Evolutionary conservation across 2,113 vertebrate genomes (phyloP).

Genomic region (Chelonoidis abingdonii): DNA sequence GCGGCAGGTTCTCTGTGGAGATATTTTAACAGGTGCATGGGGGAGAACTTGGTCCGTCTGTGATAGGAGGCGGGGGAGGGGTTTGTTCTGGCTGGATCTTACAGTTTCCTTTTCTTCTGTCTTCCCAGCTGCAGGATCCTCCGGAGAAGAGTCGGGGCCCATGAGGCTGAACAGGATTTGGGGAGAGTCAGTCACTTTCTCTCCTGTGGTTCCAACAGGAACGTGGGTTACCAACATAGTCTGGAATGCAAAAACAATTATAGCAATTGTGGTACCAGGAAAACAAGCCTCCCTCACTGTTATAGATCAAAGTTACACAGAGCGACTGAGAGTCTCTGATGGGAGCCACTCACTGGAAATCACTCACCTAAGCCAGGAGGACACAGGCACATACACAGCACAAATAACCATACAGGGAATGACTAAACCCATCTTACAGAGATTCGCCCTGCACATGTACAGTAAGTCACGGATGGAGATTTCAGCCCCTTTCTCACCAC

Average conservation of each 20-base stretch:
- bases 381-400: background rate
- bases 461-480: background rate
- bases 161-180: background rate
- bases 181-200: background rate
- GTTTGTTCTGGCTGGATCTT: too few relatives aligned
- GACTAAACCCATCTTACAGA: background rate
- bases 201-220: background rate
- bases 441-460: background rate
- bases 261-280: background rate
- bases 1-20: too few relatives aligned
- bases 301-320: background rate
- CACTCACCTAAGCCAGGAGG: background rate
- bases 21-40: too few relatives aligned
- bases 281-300: background rate
- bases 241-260: background rate
- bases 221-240: background rate
- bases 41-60: too few relatives aligned
- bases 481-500: too few relatives aligned
- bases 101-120: background rate
- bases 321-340: background rate
- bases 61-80: too few relatives aligned
- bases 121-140: background rate
- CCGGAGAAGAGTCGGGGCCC: too few relatives aligned
- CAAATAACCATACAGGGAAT: background rate
- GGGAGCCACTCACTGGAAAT: background rate